Conservation (phyloP, 2,113 vertebrate species). For the Gopherus flavomarginatus region DNA sequence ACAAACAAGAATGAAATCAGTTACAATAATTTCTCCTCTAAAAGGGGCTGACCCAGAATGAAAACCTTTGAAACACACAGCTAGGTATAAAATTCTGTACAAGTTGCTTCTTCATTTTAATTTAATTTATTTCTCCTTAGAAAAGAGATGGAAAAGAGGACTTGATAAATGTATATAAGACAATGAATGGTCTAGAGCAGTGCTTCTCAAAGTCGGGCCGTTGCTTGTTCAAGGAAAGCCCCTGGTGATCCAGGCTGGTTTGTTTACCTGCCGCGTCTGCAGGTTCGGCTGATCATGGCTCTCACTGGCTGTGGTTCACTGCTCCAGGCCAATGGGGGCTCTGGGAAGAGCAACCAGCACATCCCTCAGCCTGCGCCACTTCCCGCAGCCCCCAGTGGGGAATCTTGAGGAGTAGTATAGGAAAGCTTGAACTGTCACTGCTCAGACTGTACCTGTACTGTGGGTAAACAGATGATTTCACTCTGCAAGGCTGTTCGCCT, state of each 20-base stretch:
- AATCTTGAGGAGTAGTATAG: not conserved
- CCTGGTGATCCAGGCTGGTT: too few species aligned
- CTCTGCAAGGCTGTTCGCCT: not conserved
- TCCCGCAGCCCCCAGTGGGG: not conserved
- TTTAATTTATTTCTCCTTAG: not conserved
- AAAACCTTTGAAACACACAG: not conserved
- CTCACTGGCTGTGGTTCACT: too few species aligned
- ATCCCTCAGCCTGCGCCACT: too few species aligned
- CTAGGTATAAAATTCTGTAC: not conserved
- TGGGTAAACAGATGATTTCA: not conserved
- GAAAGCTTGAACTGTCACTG: not conserved
- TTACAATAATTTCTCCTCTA: not conserved
- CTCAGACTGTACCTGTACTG: not conserved
- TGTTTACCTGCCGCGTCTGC: too few species aligned
- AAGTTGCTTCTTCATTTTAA: not conserved
- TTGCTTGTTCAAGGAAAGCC: too few species aligned
- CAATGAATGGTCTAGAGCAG: not conserved
- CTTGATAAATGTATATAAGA: not conserved
- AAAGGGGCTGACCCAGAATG: not conserved
- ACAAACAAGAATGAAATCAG: conserved; percentile 4
- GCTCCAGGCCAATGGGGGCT: too few species aligned
- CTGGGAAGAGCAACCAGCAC: too few species aligned
- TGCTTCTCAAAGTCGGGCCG: too few species aligned
- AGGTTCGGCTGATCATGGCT: too few species aligned
- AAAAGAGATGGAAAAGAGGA: not conserved